Conservation (phyloP, 2,797 vertebrate genomes). For the Gymnopithys bicolor region DNA sequence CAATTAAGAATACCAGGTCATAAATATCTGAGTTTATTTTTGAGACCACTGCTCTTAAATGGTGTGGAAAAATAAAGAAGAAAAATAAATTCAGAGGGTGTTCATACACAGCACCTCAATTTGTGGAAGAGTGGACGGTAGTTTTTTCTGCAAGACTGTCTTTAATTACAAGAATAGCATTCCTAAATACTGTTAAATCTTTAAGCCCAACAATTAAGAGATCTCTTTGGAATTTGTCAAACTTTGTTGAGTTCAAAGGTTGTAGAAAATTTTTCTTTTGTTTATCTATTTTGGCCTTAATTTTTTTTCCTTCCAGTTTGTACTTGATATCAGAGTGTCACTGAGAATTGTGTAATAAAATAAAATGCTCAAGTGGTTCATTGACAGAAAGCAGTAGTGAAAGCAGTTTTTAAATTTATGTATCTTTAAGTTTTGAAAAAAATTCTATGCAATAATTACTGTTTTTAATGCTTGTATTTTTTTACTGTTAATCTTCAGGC, state of each 20-base stretch:
- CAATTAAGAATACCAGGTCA: background rate
- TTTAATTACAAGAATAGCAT: background rate
- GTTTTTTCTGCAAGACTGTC: background rate
- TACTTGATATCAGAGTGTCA: background rate
- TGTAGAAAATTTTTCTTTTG: background rate
- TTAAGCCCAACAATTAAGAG: background rate
- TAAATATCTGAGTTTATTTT: background rate
- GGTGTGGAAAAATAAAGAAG: background rate
- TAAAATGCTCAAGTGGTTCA: background rate
- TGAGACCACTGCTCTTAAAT: background rate
- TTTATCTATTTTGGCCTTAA: background rate
- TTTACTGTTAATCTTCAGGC: constrained; percentile 74
- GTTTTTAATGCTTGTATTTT: background rate
- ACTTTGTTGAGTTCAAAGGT: background rate
- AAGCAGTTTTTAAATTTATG: background rate
- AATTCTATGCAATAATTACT: background rate
- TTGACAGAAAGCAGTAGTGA: background rate
- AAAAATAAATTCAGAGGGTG: background rate
- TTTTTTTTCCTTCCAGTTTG: background rate
- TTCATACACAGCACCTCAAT: background rate
- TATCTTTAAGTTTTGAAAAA: background rate
- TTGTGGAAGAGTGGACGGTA: background rate
- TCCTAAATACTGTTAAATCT: background rate
- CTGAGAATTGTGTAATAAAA: background rate
- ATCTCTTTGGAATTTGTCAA: background rate